Evolutionary conservation across 37 sponge, comb jelly and placozoan species (phyloP).

Genomic region (Cliona cf. orientalis): DNA sequence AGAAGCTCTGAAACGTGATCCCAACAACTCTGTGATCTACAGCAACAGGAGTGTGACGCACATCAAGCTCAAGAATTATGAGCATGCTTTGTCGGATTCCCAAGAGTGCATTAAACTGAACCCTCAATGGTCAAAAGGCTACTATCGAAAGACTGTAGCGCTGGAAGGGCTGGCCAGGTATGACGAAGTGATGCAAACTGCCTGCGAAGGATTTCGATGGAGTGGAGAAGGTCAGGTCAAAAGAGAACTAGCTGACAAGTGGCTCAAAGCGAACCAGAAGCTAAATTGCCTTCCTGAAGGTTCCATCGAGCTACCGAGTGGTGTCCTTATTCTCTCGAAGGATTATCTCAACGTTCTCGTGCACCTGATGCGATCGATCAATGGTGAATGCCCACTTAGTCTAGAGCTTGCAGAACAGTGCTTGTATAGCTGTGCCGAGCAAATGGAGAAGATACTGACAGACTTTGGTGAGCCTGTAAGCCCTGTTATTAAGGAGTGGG

Average conservation of each 20-base stretch:
- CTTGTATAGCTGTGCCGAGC: constrained; percentile 25
- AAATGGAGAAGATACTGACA: constrained; percentile 9
- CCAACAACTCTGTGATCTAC: constrained; percentile 27
- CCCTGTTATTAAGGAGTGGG: constrained; percentile 17
- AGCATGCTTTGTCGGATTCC: constrained; percentile 42
- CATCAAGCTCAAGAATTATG: constrained; percentile 21
- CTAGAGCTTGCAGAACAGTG: constrained; percentile 5
- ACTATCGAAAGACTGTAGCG: background rate
- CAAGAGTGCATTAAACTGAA: constrained; percentile 14
- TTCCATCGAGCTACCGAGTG: constrained; percentile 22
- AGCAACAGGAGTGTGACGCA: constrained; percentile 53
- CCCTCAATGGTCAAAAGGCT: constrained; percentile 51
- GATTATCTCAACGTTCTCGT: constrained; percentile 23
- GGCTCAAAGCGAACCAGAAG: constrained; percentile 28
- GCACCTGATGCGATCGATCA: constrained; percentile 14
- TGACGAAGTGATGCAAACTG: constrained; percentile 9
- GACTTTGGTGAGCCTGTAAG: constrained; percentile 27
- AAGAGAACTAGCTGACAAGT: constrained; percentile 5
- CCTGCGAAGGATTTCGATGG: constrained; percentile 5
- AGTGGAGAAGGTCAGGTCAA: constrained; percentile 11
- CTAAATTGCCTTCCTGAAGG: constrained; percentile 25
- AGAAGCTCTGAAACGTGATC: constrained; percentile 14
- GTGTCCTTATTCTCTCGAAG: constrained; percentile 19
- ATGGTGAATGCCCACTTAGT: constrained; percentile 21
- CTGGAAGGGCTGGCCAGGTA: constrained; percentile 23